Evolutionary conservation across 2,113 vertebrate genomes (phyloP).

Genomic region (Colossoma macropomum): DNA sequence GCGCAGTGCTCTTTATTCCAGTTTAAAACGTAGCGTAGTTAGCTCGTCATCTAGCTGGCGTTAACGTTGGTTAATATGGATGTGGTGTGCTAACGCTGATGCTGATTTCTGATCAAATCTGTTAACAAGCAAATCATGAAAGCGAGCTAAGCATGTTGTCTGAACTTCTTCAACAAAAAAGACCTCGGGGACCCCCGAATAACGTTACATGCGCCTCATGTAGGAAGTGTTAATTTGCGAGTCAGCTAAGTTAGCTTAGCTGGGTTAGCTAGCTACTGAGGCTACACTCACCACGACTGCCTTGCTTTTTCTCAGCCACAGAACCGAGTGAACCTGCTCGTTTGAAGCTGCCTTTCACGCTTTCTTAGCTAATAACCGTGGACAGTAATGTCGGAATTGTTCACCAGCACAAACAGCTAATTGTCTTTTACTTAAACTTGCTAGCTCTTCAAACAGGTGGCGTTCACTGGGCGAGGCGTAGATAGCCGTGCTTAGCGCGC

Average conservation of each 20-base stretch:
- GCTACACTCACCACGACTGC: neutral
- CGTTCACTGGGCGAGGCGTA: neutral
- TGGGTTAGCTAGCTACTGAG: neutral
- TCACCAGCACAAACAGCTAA: neutral
- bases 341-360: neutral
- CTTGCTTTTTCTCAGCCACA: neutral
- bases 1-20: neutral
- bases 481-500: neutral
- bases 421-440: neutral
- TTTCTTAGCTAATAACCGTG: neutral
- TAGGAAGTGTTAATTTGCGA: neutral
- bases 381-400: neutral
- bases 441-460: neutral
- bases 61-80: neutral
- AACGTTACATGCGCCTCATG: neutral
- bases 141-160: too few relatives aligned
- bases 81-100: neutral
- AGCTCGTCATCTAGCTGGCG: neutral
- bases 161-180: too few relatives aligned
- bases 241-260: neutral
- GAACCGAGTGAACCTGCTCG: neutral
- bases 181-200: neutral
- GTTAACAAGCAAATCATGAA: neutral
- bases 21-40: neutral
- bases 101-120: neutral